These are phyloP conservation scores for Drosophila niveifrons DNA, from an alignment of 2,888 invertebrate genomes.

Conservation along the genomic window DNA sequence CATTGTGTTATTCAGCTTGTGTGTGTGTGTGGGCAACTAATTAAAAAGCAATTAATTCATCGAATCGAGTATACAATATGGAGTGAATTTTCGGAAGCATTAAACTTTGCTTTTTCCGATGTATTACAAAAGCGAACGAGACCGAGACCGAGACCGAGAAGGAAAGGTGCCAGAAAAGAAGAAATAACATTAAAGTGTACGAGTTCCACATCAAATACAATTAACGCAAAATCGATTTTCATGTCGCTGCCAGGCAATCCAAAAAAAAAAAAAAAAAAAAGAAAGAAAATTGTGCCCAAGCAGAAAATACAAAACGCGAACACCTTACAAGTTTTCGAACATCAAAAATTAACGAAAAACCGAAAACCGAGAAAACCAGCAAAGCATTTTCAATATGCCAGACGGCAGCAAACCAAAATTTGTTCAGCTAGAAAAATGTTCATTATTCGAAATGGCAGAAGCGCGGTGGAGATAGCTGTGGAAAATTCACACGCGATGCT, in stretches of 20 bases:
- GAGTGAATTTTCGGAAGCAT: constrained; percentile 25
- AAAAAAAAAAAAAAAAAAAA: constrained; percentile 35
- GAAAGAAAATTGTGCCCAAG: constrained; percentile 34
- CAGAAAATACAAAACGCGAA: constrained; percentile 1
- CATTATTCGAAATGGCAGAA: constrained; percentile 51
- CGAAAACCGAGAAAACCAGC: constrained; percentile 21
- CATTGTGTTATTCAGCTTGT: background rate
- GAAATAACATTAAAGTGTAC: constrained; percentile 18
- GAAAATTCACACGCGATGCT: constrained; percentile 60
- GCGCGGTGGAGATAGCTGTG: background rate
- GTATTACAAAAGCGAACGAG: constrained; percentile 27
- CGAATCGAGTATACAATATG: background rate
- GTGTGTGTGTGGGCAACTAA: constrained; percentile 40
- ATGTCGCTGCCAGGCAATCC: constrained; percentile 56
- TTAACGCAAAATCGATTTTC: constrained; percentile 74
- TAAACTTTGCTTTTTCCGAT: constrained; percentile 30
- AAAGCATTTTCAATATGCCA: constrained; percentile 58
- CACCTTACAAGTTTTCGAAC: constrained; percentile 38
- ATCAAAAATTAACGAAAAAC: constrained; percentile 6
- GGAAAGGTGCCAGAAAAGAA: constrained; percentile 29
- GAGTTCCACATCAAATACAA: constrained; percentile 58
- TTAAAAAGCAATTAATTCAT: constrained; percentile 68
- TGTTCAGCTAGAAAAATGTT: constrained; percentile 44
- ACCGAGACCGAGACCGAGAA: background rate
- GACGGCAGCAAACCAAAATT: constrained; percentile 31